Base-by-base conservation (phyloP, 1,140 invertebrate species). In the Lerema accius region DNA sequence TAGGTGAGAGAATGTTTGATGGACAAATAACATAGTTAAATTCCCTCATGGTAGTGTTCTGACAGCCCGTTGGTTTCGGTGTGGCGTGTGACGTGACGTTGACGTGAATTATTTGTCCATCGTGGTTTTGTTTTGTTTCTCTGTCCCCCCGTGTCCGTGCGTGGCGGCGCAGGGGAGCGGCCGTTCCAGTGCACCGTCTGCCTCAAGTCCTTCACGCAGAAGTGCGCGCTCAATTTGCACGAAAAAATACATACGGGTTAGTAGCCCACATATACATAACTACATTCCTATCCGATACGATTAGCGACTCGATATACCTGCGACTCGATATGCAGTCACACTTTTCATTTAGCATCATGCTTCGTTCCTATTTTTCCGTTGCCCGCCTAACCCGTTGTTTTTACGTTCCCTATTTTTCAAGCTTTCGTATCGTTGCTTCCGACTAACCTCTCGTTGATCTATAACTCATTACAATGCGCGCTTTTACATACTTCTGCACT, bases 141-240 rank as follows among this genome's bases (percentile, higher is more conserved):
- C 84, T 90, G 86, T 90, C 86, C 85, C 84, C 82, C 76, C 80
- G 82, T 76, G 82, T 75, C 76, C 80, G 82, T 76, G 82, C 73
- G 75, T 63, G 68, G 76, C 80, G 80, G 80, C 82, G 88, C 95
- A 74, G 93, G 95, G 71, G 92, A 93, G 89, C 91, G 93, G 73
- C 93, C 93, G 62, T 95, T 94, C 85, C 91, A 93, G 74, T 94
- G 94, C 87, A 93, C 92, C 74, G 87, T 94, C 73, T 94, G 94
- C 89, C 92, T 93, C 85, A 94, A 94, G 87, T 94, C 93, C 69
- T 94, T 94, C 84, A 94, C 94, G 55, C 93, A 94, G 90, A 94
- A 93, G 68, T 93, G 93, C 76, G 92, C 92, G 88, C 87, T 93
- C 79, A 93, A 92, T 90, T 92, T 93, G 73, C 93, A 93, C 85